Conservation (phyloP, 2,113 vertebrate species). For the Sphyrna mokarran region DNA sequence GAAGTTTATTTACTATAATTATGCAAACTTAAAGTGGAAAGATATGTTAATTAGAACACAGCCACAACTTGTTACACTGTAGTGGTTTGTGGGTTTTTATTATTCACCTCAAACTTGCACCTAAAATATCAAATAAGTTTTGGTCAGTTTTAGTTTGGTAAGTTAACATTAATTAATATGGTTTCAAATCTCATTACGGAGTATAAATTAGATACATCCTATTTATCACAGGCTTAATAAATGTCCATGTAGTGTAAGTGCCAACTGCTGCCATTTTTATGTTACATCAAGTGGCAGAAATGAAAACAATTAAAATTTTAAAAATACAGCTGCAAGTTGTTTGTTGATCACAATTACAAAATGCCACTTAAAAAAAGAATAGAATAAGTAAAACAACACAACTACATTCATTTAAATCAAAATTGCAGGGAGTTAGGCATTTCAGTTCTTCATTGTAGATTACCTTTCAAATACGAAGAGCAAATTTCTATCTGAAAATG, state of each 20-base stretch:
- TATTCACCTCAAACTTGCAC: background rate
- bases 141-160: background rate
- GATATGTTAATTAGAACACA: background rate
- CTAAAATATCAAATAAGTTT: background rate
- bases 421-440: background rate
- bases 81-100: background rate
- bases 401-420: background rate
- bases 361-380: background rate
- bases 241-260: background rate
- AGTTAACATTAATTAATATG: background rate
- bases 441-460: background rate
- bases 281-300: background rate
- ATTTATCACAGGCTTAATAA: too few relatives aligned
- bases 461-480: background rate
- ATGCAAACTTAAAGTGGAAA: background rate
- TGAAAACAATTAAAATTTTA: background rate
- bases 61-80: background rate
- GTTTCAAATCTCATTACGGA: background rate
- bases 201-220: background rate
- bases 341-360: background rate
- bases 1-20: background rate
- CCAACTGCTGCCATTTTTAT: background rate
- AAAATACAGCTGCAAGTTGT: constrained; percentile 2
- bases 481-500: background rate
- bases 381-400: background rate